phyloP scores from a whole-genome alignment of 2,113 vertebrate genomes.

The Capricornis sumatraensis region DNA sequence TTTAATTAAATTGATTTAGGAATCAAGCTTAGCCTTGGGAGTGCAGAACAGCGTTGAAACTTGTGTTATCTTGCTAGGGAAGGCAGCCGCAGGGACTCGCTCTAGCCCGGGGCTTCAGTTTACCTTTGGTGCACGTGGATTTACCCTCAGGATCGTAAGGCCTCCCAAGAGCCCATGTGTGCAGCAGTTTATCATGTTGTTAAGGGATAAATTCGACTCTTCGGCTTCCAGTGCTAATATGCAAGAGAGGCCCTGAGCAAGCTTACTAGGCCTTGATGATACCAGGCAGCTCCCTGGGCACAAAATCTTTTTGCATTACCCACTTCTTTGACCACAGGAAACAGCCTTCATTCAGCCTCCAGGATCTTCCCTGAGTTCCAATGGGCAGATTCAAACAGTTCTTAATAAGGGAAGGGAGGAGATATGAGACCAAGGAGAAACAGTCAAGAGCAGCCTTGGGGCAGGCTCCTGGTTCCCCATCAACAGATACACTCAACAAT shows the following conservation, averaged over 20 bases:
- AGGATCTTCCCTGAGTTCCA: not conserved
- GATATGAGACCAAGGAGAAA: not conserved
- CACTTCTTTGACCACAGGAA: not conserved
- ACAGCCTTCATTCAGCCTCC: not conserved
- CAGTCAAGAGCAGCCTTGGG: not conserved
- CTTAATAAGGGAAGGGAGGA: not conserved
- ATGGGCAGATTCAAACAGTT: not conserved
- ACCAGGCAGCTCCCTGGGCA: not conserved
- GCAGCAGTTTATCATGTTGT: not conserved
- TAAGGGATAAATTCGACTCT: not conserved
- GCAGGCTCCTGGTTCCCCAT: not conserved
- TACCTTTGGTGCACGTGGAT: not conserved
- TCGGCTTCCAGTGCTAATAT: not conserved
- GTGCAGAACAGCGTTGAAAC: rapidly evolving
- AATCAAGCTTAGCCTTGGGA: not conserved
- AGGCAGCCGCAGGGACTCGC: not conserved
- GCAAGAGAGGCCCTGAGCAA: not conserved
- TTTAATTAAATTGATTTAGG: not conserved
- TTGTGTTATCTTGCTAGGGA: not conserved
- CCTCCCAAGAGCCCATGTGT: not conserved
- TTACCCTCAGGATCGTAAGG: not conserved
- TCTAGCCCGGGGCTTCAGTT: not conserved
- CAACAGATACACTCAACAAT: not conserved
- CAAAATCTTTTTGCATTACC: not conserved
- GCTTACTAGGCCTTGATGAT: not conserved